Conservation (phyloP, 2,797 vertebrate species). For the Poliocrania exsul region DNA sequence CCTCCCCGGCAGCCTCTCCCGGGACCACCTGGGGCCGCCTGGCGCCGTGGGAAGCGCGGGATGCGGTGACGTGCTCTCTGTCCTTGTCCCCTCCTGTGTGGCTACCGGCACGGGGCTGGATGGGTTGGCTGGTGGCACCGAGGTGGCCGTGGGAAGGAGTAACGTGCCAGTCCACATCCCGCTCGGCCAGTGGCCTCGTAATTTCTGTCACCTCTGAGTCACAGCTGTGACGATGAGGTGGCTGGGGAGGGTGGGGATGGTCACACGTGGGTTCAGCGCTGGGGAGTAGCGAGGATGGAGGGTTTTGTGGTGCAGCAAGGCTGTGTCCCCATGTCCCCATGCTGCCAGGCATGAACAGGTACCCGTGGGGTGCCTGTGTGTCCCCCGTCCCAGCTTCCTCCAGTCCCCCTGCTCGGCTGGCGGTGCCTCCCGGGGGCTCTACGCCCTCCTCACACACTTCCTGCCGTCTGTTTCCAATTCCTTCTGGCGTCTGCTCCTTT, state of each 20-base stretch:
- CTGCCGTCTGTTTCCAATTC: slow-evolving; percentile 70
- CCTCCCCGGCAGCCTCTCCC: not conserved
- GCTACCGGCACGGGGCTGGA: fast-evolving
- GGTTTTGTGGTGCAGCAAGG: not conserved
- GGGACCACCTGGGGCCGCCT: slow-evolving; percentile 46
- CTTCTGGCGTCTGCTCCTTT: slow-evolving; percentile 47
- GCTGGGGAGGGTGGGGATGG: not conserved
- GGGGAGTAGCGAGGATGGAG: not conserved
- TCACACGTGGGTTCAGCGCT: fast-evolving
- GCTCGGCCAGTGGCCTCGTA: not conserved
- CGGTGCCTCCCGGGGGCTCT: slow-evolving; percentile 48
- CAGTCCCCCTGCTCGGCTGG: not conserved
- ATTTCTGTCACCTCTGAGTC: slow-evolving; percentile 15
- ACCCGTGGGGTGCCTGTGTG: fast-evolving
- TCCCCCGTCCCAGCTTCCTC: not conserved
- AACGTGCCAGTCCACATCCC: fast-evolving
- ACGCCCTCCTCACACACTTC: slow-evolving; percentile 25
- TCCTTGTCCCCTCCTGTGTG: not conserved
- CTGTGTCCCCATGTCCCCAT: fast-evolving
- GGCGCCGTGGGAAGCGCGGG: not conserved
- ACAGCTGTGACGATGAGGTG: not conserved
- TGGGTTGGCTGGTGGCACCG: not conserved
- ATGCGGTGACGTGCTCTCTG: not conserved
- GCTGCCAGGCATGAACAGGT: not conserved
- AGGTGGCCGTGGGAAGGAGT: not conserved